Percentiles rank a stretch among this genome's conserved stretches.
phyloP scores from a whole-genome alignment of 2,888 invertebrate genomes.

The Bellardia pandia region DNA sequence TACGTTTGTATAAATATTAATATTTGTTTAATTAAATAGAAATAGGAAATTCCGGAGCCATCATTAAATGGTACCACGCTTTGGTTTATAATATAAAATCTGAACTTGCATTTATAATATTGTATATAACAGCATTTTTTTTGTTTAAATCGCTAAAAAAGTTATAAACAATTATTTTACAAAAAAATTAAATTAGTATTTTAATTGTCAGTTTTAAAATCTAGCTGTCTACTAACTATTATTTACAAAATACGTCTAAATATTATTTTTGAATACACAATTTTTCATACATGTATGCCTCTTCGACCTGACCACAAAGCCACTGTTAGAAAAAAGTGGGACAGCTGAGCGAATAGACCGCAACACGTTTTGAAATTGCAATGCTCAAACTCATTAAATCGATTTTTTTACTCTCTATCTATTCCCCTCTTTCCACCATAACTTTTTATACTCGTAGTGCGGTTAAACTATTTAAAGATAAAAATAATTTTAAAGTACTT shows the following conservation, averaged over 20 bases:
- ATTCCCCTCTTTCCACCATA: background rate
- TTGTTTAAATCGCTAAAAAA: no score
- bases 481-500: background rate
- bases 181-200: no score
- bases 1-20: background rate
- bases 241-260: no score
- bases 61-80: conserved; percentile 21
- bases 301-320: conserved; percentile 9
- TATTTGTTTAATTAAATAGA: background rate
- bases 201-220: no score
- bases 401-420: background rate
- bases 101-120: background rate
- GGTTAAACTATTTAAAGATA: conserved; percentile 34
- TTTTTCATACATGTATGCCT: background rate
- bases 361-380: conserved; percentile 20
- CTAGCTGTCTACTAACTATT: no score
- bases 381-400: conserved; percentile 23
- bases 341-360: conserved; percentile 8
- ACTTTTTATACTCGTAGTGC: background rate
- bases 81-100: conserved; percentile 7
- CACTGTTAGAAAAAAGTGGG: conserved; percentile 28
- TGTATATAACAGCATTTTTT: no score
- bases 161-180: no score
- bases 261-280: background rate
- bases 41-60: conserved; percentile 22